Conservation (phyloP, 2,797 vertebrate genomes). For the Ara ararauna region DNA sequence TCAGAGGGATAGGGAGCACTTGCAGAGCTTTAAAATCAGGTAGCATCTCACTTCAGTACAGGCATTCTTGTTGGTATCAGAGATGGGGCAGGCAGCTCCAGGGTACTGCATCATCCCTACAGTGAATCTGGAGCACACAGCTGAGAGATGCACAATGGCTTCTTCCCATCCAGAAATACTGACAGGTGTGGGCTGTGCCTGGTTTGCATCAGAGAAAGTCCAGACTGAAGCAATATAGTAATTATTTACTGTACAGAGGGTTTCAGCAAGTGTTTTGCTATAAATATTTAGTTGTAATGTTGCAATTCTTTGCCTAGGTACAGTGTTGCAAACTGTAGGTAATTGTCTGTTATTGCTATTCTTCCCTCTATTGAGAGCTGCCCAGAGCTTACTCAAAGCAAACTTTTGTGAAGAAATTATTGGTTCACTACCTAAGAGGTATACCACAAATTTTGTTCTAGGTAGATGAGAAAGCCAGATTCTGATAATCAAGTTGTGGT, state of each 20-base stretch:
- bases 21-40: background rate
- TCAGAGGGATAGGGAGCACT: rapidly evolving
- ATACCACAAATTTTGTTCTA: background rate
- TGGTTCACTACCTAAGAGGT: background rate
- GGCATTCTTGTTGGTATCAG: background rate
- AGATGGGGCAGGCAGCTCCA: background rate
- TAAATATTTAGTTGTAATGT: constrained; percentile 23
- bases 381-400: background rate
- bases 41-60: background rate
- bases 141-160: background rate
- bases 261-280: background rate
- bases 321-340: background rate
- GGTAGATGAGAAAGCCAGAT: background rate
- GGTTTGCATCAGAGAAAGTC: background rate
- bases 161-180: background rate
- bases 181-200: background rate
- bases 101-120: background rate
- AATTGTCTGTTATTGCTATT: background rate
- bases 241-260: constrained; percentile 18
- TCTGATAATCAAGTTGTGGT: background rate
- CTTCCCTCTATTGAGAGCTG: background rate
- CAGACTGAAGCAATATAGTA: background rate
- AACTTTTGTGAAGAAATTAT: background rate
- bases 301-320: background rate
- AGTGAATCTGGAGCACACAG: background rate